Base-by-base conservation (phyloP, 2,888 invertebrate genomes). In the Spodoptera exigua region DNA sequence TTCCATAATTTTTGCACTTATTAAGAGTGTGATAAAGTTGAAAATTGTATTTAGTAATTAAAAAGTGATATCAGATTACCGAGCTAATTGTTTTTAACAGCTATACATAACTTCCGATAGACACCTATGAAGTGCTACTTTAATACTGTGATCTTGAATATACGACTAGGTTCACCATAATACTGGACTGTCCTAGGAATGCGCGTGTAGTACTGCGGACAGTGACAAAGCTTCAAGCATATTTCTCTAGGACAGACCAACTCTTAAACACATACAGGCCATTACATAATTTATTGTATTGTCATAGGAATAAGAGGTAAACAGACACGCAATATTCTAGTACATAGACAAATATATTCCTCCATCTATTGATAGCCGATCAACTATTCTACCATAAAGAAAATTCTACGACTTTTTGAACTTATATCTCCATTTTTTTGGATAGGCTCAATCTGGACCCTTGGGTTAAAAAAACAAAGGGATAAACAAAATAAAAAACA, bases 261-360 rank as follows among this genome's bases (percentile, higher is more conserved):
- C 44, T 51, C 37, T 57, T 74, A 77, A 61, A 75, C 59, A 74
- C 69, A 80, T 70, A 73, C 81, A 85, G 70, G 64, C 70, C 53
- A 48, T 70, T 76, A 74, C 56, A 67, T 67, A 64, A 54, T 58
- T 58, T 54, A 59, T 60, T 58, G 86, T 91, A 91, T 91, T 91
- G 90, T 90, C 90, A 89, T 86, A 83, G 81, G 84, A 87, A 79
- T 76, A 80, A 83, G 84, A 88, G 86, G 84, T 88, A 86, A 85
- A 81, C 68, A 78, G 69, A 72, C 78, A 79, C 70, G 37, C 58
- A 72, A 53, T 58, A 66, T 36, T 44, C 53, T 74, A 71, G 47
- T 60, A 64, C 58, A 71, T 76, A 74, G 68, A 71, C 70, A 72
- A 70, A 62, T 76, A 71, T 64, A 60, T 56, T 70, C 51, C 61